These are phyloP conservation scores for Phrynocephalus vlangalii DNA, from an alignment of 2,797 vertebrate species.

Conservation along the genomic window DNA sequence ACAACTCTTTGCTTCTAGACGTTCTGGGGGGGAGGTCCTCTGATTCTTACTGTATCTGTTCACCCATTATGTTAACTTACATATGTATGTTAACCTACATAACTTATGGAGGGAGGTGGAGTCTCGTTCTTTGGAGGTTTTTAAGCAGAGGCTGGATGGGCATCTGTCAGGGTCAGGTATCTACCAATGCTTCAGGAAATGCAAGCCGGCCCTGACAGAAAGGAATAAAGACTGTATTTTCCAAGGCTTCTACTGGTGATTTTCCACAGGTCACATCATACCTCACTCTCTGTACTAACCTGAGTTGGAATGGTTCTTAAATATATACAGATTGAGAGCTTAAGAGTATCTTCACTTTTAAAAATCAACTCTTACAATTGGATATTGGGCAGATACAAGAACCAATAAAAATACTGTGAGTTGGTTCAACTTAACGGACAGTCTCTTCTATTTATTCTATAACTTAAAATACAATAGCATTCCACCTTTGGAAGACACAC, in stretches of 20 bases:
- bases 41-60: neutral
- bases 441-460: neutral
- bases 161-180: too few species aligned
- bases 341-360: neutral
- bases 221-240: too few species aligned
- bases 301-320: neutral
- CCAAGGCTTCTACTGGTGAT: too few species aligned
- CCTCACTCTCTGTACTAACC: neutral
- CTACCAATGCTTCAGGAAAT: neutral
- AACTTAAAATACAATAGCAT: neutral
- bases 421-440: neutral
- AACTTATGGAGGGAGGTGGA: too few species aligned
- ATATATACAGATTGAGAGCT: neutral
- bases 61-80: neutral
- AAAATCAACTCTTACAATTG: neutral
- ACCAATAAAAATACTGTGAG: neutral
- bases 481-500: too few species aligned
- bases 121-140: too few species aligned
- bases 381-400: neutral
- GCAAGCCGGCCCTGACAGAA: too few species aligned
- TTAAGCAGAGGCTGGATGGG: too few species aligned
- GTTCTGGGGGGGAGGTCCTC: neutral
- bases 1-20: neutral
- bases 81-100: neutral
- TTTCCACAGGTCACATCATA: too few species aligned